Evolutionary conservation across 30 jellyfish, hydroid and myxozoan genomes (phyloP).

Genomic region (Sanderia malayensis): DNA sequence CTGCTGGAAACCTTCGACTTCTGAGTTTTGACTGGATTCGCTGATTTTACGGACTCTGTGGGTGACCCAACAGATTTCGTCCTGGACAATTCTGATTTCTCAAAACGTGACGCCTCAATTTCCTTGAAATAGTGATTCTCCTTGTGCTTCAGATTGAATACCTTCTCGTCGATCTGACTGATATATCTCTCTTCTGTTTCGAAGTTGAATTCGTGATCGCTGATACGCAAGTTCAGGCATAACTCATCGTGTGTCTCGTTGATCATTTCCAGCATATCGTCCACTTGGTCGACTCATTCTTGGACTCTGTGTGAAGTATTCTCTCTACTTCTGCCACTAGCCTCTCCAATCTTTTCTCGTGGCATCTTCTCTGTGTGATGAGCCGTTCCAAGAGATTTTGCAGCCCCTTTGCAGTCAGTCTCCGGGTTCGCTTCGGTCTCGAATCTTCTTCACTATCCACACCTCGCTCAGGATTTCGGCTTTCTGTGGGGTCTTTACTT

Average conservation of each 20-base stretch:
- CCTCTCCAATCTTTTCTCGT: not conserved
- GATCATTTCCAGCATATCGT: not conserved
- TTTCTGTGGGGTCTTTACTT: not conserved
- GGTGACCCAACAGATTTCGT: not conserved
- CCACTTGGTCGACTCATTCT: not conserved
- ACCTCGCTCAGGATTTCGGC: not conserved
- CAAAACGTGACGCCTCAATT: not conserved
- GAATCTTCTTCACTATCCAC: not conserved
- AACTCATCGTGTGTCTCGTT: conserved; percentile 1
- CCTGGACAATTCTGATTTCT: not conserved
- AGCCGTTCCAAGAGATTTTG: not conserved
- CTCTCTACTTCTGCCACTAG: not conserved
- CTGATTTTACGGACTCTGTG: not conserved
- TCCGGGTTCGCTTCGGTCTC: conserved; percentile 3
- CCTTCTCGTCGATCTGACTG: not conserved
- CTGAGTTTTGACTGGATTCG: not conserved
- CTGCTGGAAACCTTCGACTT: conserved; percentile 5
- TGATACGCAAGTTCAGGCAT: not conserved
- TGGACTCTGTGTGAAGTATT: not conserved
- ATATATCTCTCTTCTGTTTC: conserved; percentile 1
- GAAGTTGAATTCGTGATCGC: not conserved
- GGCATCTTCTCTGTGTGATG: not conserved
- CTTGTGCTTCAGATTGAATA: not conserved
- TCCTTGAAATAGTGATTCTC: conserved; percentile 1
- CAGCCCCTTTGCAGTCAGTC: conserved; percentile 5